Percentiles rank a stretch among this genome's conserved stretches.
These are phyloP conservation scores for Eunapius fragilis DNA, from an alignment of 37 sponge, comb jelly and placozoan species.

Conservation along the genomic window DNA sequence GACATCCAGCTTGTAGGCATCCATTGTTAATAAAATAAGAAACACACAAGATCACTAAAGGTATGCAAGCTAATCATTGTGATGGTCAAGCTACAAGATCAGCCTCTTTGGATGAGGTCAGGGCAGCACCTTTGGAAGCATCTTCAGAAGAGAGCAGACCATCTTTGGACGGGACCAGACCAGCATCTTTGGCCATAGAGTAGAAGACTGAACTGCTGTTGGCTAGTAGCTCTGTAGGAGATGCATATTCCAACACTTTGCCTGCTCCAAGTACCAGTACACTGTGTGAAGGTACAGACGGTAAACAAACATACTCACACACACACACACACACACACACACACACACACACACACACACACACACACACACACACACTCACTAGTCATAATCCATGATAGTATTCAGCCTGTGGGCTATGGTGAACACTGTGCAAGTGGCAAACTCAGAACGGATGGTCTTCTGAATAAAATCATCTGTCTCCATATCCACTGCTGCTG, in stretches of 20 bases:
- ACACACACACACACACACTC: slow-evolving; percentile 4
- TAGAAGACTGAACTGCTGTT: slow-evolving; percentile 73
- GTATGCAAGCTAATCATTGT: not conserved
- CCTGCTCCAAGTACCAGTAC: slow-evolving; percentile 91
- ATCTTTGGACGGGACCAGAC: slow-evolving; percentile 31
- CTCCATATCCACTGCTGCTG: slow-evolving; percentile 93
- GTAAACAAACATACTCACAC: slow-evolving; percentile 80
- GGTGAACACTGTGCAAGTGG: slow-evolving; percentile 87
- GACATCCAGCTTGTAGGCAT: no score
- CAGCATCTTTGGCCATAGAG: slow-evolving; percentile 89
- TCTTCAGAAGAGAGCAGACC: not conserved
- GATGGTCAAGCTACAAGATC: not conserved
- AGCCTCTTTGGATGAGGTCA: not conserved
- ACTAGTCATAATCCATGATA: slow-evolving; percentile 95
- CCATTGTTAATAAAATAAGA: no score
- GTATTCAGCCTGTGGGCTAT: slow-evolving; percentile 98
- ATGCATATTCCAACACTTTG: slow-evolving; percentile 79
- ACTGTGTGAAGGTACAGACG: no score
- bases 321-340: slow-evolving; percentile 39
- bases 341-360: slow-evolving; percentile 48
- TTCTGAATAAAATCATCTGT: slow-evolving; percentile 86
- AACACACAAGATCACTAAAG: no score
- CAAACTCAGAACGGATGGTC: slow-evolving; percentile 75
- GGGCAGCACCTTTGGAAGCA: not conserved
- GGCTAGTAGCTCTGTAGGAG: slow-evolving; percentile 73